Percentiles rank a stretch among this genome's conserved stretches.
Conservation (phyloP, 2,888 invertebrate species). For the Diarsia dahlii region DNA sequence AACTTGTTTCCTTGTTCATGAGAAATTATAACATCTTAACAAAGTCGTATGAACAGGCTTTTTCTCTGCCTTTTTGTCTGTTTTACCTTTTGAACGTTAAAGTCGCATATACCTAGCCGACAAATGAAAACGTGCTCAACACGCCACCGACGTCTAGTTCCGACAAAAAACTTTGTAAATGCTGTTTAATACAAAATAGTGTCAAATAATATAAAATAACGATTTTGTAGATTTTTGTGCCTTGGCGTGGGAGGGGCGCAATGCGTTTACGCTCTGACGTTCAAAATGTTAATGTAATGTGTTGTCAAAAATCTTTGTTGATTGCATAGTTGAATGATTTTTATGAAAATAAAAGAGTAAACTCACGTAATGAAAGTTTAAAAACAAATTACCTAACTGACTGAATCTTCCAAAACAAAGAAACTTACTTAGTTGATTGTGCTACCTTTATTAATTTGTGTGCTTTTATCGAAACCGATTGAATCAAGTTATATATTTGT, state of each 20-base stretch:
- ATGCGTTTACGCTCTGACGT: no score
- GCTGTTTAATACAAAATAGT: no score
- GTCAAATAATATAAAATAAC: no score
- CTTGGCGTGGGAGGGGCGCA: no score
- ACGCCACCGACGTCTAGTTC: no score
- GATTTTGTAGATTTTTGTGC: no score
- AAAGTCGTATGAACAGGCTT: not conserved
- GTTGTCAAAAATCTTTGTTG: not conserved
- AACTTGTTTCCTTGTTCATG: not conserved
- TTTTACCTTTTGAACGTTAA: not conserved
- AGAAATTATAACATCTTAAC: not conserved
- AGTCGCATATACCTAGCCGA: no score
- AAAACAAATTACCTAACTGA: conserved; percentile 29
- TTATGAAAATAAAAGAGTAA: not conserved
- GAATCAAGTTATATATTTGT: conserved; percentile 14
- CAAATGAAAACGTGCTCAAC: no score
- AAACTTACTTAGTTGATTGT: conserved; percentile 53
- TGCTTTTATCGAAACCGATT: conserved; percentile 66
- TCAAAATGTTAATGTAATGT: not conserved
- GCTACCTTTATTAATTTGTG: conserved; percentile 35
- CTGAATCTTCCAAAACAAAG: conserved; percentile 40
- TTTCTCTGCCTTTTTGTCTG: not conserved
- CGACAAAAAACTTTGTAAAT: no score
- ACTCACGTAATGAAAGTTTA: conserved; percentile 39
- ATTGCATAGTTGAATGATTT: not conserved